Percentiles rank a stretch among this genome's conserved stretches.
Evolutionary conservation across 1,140 invertebrate species (phyloP).

Genomic region (Caenorhabditis briggsae): DNA sequence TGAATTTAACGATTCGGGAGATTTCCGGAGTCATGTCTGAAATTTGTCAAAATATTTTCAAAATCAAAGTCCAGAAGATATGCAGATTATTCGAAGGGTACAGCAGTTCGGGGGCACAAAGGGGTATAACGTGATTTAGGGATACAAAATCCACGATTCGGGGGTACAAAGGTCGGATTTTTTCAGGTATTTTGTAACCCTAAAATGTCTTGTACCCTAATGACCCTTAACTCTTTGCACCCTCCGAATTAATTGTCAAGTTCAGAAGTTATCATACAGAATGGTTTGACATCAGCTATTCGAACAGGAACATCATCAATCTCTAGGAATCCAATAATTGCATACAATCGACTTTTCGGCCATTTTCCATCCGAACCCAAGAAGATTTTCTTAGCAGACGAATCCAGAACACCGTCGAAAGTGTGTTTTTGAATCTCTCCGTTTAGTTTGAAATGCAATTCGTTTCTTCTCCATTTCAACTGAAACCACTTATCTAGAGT

Average conservation of each 20-base stretch:
- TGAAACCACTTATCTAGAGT: no score
- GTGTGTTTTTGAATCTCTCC: slow-evolving; percentile 32
- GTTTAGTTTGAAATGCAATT: slow-evolving; percentile 32
- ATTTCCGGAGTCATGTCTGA: slow-evolving; percentile 30
- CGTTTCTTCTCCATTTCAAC: slow-evolving; percentile 40
- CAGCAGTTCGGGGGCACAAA: no score
- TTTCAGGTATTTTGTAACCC: no score
- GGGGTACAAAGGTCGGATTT: no score
- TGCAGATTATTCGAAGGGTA: no score
- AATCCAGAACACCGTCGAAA: slow-evolving; percentile 25
- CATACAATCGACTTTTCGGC: slow-evolving; percentile 3
- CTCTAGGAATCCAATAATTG: slow-evolving; percentile 11
- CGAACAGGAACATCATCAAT: slow-evolving; percentile 41
- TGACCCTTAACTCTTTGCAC: no score
- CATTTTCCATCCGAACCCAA: slow-evolving; percentile 14
- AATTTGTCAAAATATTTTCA: neutral
- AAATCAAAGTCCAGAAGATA: neutral
- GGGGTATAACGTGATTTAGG: no score
- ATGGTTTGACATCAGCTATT: neutral
- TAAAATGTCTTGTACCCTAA: no score
- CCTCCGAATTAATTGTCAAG: no score
- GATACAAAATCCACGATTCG: no score
- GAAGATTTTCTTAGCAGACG: neutral
- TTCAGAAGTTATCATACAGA: neutral
- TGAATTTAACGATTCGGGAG: neutral